These are phyloP conservation scores for Camponotus floridanus DNA, from an alignment of 1,140 invertebrate species.

Conservation along the genomic window DNA sequence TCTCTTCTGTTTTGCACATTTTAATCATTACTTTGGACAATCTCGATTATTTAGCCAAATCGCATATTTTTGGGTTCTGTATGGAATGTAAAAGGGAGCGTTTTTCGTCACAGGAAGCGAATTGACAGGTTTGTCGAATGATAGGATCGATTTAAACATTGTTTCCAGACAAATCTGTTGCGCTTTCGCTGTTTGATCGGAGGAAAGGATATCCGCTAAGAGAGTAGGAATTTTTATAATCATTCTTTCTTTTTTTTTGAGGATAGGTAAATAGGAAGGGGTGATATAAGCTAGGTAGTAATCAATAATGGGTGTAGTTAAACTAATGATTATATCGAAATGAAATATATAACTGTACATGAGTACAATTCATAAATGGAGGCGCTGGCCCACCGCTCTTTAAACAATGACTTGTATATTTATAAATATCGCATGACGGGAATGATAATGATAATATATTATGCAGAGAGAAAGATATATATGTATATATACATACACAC, in stretches of 20 bases:
- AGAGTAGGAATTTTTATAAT: conserved; percentile 65
- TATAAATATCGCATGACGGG: conserved; percentile 83
- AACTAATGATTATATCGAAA: conserved; percentile 66
- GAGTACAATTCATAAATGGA: conserved; percentile 76
- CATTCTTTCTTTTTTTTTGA: conserved; percentile 67
- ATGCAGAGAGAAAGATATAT: conserved; percentile 76
- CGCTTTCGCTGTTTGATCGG: conserved; percentile 43
- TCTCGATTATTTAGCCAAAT: conserved; percentile 31
- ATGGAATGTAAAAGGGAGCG: conserved; percentile 44
- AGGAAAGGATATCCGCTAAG: conserved; percentile 45
- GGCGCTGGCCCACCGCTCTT: conserved; percentile 81
- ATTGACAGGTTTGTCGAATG: conserved; percentile 17
- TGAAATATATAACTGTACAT: conserved; percentile 74
- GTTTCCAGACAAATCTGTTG: conserved; percentile 37
- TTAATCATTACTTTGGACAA: conserved; percentile 25
- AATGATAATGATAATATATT: conserved; percentile 80
- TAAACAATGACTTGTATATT: conserved; percentile 84
- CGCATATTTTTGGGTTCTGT: conserved; percentile 66
- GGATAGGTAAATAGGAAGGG: conserved; percentile 67
- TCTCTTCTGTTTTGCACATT: conserved; percentile 1
- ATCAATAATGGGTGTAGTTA: conserved; percentile 75
- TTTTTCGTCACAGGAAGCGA: conserved; percentile 27
- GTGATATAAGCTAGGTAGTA: conserved; percentile 71
- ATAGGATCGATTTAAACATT: conserved; percentile 28
- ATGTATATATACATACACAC: conserved; percentile 77